Evolutionary conservation across 2,797 vertebrate species (phyloP), one percentile per base, ranked within the genome.

Genomic region (Galaxias olidus): DNA sequence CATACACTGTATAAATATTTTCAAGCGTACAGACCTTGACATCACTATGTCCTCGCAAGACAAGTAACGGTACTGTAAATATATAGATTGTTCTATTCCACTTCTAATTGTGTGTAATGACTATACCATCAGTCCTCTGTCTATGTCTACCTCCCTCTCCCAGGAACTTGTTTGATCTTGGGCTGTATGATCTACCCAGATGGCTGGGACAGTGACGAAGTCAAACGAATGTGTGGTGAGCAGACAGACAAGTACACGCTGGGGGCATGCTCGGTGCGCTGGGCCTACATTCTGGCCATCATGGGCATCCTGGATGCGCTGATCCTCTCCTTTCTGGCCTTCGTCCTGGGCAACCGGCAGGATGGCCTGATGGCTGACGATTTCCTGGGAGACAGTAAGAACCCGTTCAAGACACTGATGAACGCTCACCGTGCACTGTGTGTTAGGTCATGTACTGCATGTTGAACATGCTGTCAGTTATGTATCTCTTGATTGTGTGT

Each of bases 171-270:
- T 86, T 94, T 99, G 88, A 93, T 99, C 61, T 93, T 99, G 86
- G 97, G 97, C 78, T 99, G 97, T 86, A 94, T 98, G 95, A 98
- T 99, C 90, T 99, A 97, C 87, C 97, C 97, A 10, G 97, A 98
- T 53, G 97, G 96, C 86, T 99, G 97, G 97, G 96, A 99, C 86
- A 96, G 95, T 61, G 96, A 97, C 69, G 97, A 98, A 91, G 97
- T 99, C 81, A 98, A 95, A 87, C 88, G 94, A 67, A 97, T 99
- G 97, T 99, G 97, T 11, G 97, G 97, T 65, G 96, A 98, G 86
- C 94, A 94, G 90, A 98, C 97, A 40, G 97, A 97, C 88, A 99
- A 98, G 87, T 99, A 99, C 92, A 96, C 94, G 2, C 93, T 99
- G 61, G 97, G 97, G 12, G 96, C 96, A 49, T 99, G 97, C 88